A percentile compares a stretch with the other conserved stretches of the same genome.
Evolutionary conservation across 2,113 vertebrate species (phyloP).

Genomic region (Sinocyclocheilus anshuiensis): DNA sequence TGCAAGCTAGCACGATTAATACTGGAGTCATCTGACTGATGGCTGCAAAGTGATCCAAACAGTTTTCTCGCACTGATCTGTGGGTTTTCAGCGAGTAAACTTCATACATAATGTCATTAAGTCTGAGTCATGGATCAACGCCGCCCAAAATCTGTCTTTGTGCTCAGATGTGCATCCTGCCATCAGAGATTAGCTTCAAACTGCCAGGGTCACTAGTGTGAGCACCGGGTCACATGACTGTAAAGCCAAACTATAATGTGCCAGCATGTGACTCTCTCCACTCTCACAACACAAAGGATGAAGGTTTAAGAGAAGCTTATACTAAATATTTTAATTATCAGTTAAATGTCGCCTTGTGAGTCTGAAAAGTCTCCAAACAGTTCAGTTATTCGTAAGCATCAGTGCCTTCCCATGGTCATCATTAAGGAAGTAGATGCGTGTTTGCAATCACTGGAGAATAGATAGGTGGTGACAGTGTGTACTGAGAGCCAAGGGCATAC

Average conservation of each 20-base stretch:
- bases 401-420: constrained; percentile 7
- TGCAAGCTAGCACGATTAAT: neutral
- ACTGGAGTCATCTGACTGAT: neutral
- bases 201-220: neutral
- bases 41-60: neutral
- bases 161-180: neutral
- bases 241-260: constrained; percentile 31
- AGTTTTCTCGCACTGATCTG: neutral
- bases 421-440: neutral
- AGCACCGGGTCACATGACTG: constrained; percentile 27
- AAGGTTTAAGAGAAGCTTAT: neutral
- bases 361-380: neutral
- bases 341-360: neutral
- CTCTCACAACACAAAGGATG: neutral
- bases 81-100: neutral
- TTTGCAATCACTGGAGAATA: neutral
- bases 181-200: neutral
- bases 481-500: constrained; percentile 53
- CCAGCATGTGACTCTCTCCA: constrained; percentile 18
- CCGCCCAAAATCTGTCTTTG: neutral
- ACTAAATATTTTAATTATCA: neutral
- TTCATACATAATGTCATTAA: neutral
- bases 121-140: neutral
- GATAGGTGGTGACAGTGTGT: constrained; percentile 30
- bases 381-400: neutral